A percentile compares a stretch with the other conserved stretches of the same genome.
Conservation (phyloP, 2,113 vertebrate species). For the Lycaon pictus region DNA sequence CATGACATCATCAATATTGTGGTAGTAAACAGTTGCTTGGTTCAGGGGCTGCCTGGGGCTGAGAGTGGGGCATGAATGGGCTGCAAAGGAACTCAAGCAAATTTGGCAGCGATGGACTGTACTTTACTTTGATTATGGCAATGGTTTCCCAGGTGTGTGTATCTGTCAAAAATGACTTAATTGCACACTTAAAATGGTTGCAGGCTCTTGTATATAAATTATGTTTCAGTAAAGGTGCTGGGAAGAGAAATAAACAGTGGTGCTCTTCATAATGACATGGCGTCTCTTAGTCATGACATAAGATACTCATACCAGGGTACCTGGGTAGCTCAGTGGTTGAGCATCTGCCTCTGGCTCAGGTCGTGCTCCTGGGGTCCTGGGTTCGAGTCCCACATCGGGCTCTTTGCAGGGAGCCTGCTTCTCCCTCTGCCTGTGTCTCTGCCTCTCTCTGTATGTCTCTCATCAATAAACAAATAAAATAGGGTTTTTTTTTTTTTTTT, state of each 20-base stretch:
- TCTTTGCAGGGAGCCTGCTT: too few relatives aligned
- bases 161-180: neutral
- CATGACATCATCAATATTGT: accelerated
- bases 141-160: neutral
- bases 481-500: too few relatives aligned
- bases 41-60: neutral
- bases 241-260: neutral
- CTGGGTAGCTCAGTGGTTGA: too few relatives aligned
- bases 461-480: too few relatives aligned
- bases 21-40: neutral
- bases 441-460: too few relatives aligned
- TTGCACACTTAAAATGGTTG: neutral
- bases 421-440: too few relatives aligned
- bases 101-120: neutral
- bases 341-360: too few relatives aligned
- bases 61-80: too few relatives aligned
- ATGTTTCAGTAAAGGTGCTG: neutral
- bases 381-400: too few relatives aligned
- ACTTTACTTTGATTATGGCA: neutral
- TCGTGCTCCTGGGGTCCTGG: too few relatives aligned
- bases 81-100: too few relatives aligned
- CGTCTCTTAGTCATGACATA: neutral
- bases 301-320: neutral
- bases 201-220: neutral
- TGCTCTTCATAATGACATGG: neutral